Evolutionary conservation across 2,888 invertebrate genomes (phyloP), one percentile per base, ranked within the genome.

Genomic region (Hypolimnas misippus): DNA sequence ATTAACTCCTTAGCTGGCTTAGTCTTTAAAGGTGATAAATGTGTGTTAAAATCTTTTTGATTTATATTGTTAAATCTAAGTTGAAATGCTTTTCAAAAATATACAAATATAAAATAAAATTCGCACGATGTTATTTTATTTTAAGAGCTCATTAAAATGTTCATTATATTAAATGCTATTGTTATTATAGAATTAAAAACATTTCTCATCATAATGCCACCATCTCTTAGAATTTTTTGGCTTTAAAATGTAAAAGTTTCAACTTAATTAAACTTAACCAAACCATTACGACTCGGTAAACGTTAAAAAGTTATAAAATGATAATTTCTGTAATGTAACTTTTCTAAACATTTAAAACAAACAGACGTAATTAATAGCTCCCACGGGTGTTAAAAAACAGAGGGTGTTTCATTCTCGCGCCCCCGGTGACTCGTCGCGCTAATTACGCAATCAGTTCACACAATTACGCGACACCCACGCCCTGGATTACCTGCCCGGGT

Each of bases 401-500:
- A 77, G 85, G 88, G 86, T 77, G 82, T 70, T 70, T 65, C 71
- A 72, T 82, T 89, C 89, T 86, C 90, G 88, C 89, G 89, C 89
- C 89, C 91, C 81, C 80, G 72, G 80, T 76, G 86, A 81, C 84
- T 83, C 77, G 83, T 81, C 86, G 84, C 82, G 84, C 89, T 91
- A 92, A 91, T 92, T 89, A 90, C 78, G 72, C 84, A 84, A 86
- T 88, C 86, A 89, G 89, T 91, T 92, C 91, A 88, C 91, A 92
- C 91, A 89, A 89, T 90, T 89, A 89, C 74, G 64, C 69, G 74
- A 70, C 67, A 55, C 65, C 62, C 59, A 50, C 55, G 57, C 62
- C 64, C 57, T 52, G 38, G 31, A 64, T 67, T 69, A 68, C 64
- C 66, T 63, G 25, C 25, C 25, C 25, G 25, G 25, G 25, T 25